Percentiles rank a stretch among this genome's conserved stretches.
phyloP scores from a whole-genome alignment of 2,888 invertebrate genomes.

The Poecilus cupreus region DNA sequence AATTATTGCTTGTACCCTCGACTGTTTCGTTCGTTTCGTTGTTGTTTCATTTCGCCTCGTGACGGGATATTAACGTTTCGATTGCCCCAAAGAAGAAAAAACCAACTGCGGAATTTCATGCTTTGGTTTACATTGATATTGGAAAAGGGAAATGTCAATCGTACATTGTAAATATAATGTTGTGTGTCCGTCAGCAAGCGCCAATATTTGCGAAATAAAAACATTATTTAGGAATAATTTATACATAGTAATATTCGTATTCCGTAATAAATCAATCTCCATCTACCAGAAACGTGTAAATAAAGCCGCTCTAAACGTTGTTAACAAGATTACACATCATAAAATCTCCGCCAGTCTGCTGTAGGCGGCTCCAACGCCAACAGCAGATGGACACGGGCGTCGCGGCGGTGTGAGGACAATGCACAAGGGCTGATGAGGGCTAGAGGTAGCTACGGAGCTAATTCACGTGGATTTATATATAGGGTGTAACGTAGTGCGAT shows the following conservation, averaged over 20 bases:
- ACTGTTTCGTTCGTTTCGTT: slow-evolving; percentile 31
- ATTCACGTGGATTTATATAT: no score
- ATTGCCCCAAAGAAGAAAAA: slow-evolving; percentile 48
- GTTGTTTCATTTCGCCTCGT: slow-evolving; percentile 40
- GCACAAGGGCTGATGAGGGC: neutral
- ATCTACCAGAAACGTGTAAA: slow-evolving; percentile 57
- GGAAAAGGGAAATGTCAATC: neutral
- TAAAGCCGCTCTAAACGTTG: slow-evolving; percentile 51
- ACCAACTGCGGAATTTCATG: slow-evolving; percentile 30
- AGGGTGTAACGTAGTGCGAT: no score
- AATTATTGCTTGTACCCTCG: slow-evolving; percentile 53
- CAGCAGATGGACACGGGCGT: neutral
- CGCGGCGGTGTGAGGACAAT: neutral
- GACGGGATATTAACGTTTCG: slow-evolving; percentile 53
- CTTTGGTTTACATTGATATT: slow-evolving; percentile 41
- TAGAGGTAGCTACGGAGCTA: neutral
- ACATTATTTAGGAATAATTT: no score
- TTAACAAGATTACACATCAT: slow-evolving; percentile 57
- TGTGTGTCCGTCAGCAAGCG: no score
- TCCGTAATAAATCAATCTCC: neutral
- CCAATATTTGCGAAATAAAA: no score
- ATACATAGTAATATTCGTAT: no score
- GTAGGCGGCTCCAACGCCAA: no score
- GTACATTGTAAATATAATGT: neutral
- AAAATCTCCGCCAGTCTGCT: slow-evolving; percentile 40